Conservation (phyloP, 2,888 invertebrate genomes). For the Steinernema scapterisci region DNA sequence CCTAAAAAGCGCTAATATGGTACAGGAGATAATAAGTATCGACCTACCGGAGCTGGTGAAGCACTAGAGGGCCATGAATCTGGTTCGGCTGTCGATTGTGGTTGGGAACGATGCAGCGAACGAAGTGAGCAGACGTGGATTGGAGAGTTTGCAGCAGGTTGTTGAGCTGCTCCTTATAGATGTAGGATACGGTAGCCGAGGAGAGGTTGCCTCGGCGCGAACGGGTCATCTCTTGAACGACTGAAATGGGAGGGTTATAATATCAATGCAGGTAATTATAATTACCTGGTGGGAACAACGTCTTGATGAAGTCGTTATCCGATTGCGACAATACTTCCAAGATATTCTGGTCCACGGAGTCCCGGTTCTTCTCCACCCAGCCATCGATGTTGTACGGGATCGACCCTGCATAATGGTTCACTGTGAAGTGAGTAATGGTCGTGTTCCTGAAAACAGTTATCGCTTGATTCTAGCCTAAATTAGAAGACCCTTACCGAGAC, state of each 20-base stretch:
- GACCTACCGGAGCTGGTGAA: constrained; percentile 59
- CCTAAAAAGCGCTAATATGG: constrained; percentile 78
- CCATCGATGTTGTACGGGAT: constrained; percentile 70
- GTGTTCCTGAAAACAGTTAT: constrained; percentile 39
- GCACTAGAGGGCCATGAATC: constrained; percentile 57
- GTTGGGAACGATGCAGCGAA: constrained; percentile 68
- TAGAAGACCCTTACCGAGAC: constrained; percentile 46
- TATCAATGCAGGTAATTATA: background rate
- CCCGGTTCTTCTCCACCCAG: constrained; percentile 70
- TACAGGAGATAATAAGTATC: background rate
- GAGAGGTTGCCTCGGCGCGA: constrained; percentile 46
- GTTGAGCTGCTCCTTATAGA: constrained; percentile 60
- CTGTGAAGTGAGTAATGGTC: constrained; percentile 50
- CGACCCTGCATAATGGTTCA: constrained; percentile 70
- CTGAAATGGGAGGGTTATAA: background rate
- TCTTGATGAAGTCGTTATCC: constrained; percentile 50
- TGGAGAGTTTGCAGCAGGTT: constrained; percentile 63
- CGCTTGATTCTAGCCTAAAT: constrained; percentile 40
- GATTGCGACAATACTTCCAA: constrained; percentile 63
- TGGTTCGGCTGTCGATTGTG: constrained; percentile 59
- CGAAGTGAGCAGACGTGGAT: constrained; percentile 64
- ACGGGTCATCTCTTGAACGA: constrained; percentile 33
- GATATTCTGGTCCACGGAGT: constrained; percentile 68
- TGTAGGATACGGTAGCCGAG: constrained; percentile 44
- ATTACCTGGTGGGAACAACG: constrained; percentile 53